Conservation (phyloP, 2,113 vertebrate species). For the Macrotis lagotis region DNA sequence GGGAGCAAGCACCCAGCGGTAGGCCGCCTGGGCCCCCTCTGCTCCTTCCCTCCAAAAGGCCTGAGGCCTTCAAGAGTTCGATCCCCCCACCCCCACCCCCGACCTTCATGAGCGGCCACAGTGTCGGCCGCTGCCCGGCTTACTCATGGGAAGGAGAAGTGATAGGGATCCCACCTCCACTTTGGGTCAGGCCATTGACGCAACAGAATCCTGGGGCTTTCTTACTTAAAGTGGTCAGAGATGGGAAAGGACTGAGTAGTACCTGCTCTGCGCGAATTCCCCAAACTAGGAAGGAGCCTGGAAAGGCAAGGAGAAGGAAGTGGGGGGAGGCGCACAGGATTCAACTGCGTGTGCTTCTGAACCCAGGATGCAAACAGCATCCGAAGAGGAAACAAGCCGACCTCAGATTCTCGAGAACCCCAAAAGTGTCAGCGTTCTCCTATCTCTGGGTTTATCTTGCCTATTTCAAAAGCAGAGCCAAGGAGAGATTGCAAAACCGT, state of each 20-base stretch:
- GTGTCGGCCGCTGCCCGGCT: not conserved
- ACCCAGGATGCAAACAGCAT: not conserved
- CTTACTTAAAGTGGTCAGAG: not conserved
- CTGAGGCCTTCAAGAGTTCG: not conserved
- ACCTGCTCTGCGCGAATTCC: not conserved
- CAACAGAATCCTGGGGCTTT: too few relatives aligned
- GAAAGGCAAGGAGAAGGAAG: not conserved
- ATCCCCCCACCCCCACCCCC: not conserved
- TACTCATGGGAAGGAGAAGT: not conserved
- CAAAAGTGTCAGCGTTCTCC: not conserved
- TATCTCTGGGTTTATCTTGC: not conserved
- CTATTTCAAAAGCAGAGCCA: not conserved
- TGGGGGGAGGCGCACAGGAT: not conserved
- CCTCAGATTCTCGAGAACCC: not conserved
- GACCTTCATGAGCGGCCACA: not conserved
- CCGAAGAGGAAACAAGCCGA: not conserved
- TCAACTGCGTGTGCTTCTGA: not conserved
- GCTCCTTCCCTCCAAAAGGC: not conserved
- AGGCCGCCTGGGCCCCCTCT: not conserved
- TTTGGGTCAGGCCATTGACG: not conserved
- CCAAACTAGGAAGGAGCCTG: not conserved
- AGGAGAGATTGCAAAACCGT: not conserved
- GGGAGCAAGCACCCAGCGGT: not conserved
- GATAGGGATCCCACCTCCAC: not conserved
- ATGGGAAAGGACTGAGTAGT: not conserved